Evolutionary conservation across 1,140 invertebrate species (phyloP).

Genomic region (Drosophila oshimai): DNA sequence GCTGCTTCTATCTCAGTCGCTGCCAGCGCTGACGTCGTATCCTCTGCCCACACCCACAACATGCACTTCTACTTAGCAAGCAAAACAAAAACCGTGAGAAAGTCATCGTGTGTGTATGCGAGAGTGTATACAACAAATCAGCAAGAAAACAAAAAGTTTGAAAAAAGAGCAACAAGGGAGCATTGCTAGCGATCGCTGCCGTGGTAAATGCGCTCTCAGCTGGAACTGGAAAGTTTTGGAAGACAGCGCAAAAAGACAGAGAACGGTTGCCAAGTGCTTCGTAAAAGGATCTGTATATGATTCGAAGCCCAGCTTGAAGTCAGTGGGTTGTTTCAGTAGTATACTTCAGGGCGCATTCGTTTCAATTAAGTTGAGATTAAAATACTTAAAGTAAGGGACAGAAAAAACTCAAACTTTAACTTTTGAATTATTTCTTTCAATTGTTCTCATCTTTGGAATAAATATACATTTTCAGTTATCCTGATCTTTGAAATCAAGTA

Average conservation of each 20-base stretch:
- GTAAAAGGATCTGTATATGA: too few species aligned
- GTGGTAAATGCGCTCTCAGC: not conserved
- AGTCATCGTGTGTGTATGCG: not conserved
- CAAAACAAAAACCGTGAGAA: constrained; percentile 43
- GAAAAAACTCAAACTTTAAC: too few species aligned
- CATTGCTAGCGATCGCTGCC: not conserved
- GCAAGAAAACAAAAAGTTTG: not conserved
- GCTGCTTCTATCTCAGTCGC: constrained; percentile 7
- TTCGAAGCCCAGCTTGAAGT: not conserved
- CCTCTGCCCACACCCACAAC: constrained; percentile 31
- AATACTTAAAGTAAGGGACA: not conserved
- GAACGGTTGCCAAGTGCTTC: too few species aligned
- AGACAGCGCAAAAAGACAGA: not conserved
- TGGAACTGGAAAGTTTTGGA: not conserved
- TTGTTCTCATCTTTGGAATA: too few species aligned
- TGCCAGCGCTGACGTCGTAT: not conserved
- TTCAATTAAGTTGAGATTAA: not conserved
- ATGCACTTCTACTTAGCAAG: constrained; percentile 50
- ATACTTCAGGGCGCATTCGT: not conserved
- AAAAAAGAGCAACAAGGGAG: not conserved
- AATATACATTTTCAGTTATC: too few species aligned
- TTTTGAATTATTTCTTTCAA: too few species aligned
- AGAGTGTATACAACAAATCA: constrained; percentile 3
- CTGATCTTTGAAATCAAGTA: too few species aligned
- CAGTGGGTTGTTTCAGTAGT: not conserved